Conservation (phyloP, 2,888 invertebrate genomes). For the Cordylochernes scorpioides region DNA sequence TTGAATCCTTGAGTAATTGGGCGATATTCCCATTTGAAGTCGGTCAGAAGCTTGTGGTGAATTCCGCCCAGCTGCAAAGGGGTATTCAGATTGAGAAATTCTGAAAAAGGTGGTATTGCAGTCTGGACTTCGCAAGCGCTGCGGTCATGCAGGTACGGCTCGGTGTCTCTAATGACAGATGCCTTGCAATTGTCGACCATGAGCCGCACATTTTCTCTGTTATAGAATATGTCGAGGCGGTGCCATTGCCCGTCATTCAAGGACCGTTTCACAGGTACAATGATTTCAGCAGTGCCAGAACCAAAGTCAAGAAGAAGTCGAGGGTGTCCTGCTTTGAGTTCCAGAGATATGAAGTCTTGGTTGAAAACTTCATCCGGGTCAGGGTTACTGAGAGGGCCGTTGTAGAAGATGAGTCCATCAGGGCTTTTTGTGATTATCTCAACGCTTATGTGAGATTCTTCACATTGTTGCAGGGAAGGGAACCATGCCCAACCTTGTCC, state of each 20-base stretch:
- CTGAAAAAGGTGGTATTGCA: constrained; percentile 53
- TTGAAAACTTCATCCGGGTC: constrained; percentile 5
- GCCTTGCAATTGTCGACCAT: constrained; percentile 76
- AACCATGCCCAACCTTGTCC: constrained; percentile 85
- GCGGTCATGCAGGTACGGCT: constrained; percentile 55
- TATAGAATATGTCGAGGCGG: constrained; percentile 46
- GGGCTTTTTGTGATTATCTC: constrained; percentile 47
- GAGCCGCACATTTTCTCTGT: constrained; percentile 39
- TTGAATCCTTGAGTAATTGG: constrained; percentile 36
- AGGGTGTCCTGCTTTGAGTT: constrained; percentile 46
- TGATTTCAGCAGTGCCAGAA: constrained; percentile 41
- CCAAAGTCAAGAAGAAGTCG: constrained; percentile 65
- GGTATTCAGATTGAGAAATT: constrained; percentile 78
- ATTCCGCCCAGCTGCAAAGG: constrained; percentile 80
- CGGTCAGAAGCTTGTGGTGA: constrained; percentile 29
- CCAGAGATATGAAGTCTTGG: constrained; percentile 64
- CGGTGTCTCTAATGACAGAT: constrained; percentile 33
- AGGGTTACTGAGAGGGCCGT: constrained; percentile 36
- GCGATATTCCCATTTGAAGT: constrained; percentile 6
- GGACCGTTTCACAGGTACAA: constrained; percentile 35
- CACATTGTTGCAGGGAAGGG: constrained; percentile 57
- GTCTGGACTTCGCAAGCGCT: constrained; percentile 66
- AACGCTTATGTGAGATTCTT: constrained; percentile 48
- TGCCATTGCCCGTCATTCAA: constrained; percentile 64
- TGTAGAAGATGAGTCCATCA: constrained; percentile 63